Base-by-base conservation (phyloP, 1,140 invertebrate genomes). In the Mactra quadrangularis region DNA sequence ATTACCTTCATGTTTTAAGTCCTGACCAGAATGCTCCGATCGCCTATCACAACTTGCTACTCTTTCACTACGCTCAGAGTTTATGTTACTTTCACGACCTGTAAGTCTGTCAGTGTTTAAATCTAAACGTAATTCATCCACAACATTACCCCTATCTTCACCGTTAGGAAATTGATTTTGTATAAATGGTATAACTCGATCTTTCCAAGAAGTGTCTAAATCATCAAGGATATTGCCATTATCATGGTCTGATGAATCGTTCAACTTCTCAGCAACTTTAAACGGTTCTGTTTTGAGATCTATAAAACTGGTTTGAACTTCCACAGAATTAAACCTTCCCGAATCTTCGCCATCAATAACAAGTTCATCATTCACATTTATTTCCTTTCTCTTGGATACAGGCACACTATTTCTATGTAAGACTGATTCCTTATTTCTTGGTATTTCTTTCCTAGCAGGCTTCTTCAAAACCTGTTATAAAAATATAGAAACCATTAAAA, bases 271-370 rank as follows among this genome's bases (percentile, higher is more conserved):
- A 7, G 6, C 15, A 15, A 7, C 38, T 7, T 41, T 15, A 41
- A 41, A 7, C 6, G 38, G 15, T 41, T 41, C 15, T 6, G 38
- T 41, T 6, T 41, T 7, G 1, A 38, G 17, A 55, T 72, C 70
- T 22, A 72, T 72, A 35, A 72, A 57, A 41, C 70, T 72, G 1
- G 70, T 72, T 27, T 72, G 70, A 38, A 57, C 52, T 27, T 72
- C 70, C 4, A 72, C 70, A 9, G 70, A 72, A 29, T 55, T 55
- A 72, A 72, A 72, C n/a, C 55, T 57, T 15, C n/a, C 19, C 19
- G n/a, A 47, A 55, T 47, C 41, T 9, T 55, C 70, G 15, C 1
- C 19, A 47, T 2, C 15, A 33, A 25, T 53, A 3, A 50, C 66
- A 31, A 29, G 31, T 53, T 52, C n/a, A 17, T 71, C 47, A n/a